phyloP scores from a whole-genome alignment of 2,888 invertebrate genomes.

The Strigamia transsilvanica region DNA sequence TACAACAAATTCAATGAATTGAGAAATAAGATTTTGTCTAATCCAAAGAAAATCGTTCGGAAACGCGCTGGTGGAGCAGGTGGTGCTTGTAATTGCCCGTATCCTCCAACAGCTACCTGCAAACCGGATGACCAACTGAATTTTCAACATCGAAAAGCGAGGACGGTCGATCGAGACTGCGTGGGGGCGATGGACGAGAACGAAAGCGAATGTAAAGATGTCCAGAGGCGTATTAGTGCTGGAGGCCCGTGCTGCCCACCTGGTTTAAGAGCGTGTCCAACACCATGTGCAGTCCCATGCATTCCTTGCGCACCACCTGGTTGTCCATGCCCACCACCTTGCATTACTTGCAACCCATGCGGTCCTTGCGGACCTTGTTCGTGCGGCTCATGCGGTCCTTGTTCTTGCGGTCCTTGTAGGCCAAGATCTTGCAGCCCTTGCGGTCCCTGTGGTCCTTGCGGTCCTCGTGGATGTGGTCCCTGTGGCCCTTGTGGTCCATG shows the following conservation, averaged over 20 bases:
- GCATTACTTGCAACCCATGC: neutral
- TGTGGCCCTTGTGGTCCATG: neutral
- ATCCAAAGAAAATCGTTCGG: neutral
- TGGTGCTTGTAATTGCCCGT: neutral
- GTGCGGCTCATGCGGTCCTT: neutral
- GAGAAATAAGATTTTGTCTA: neutral
- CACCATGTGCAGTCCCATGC: neutral
- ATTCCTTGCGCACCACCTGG: neutral
- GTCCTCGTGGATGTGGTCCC: neutral
- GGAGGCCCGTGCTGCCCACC: neutral
- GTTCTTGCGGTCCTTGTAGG: neutral
- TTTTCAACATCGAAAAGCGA: conserved; percentile 2
- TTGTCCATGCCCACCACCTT: neutral
- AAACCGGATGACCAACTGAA: neutral
- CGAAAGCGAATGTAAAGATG: neutral
- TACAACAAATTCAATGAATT: neutral
- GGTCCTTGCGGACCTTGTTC: neutral
- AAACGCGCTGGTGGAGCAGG: neutral
- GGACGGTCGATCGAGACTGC: neutral
- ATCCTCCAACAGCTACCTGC: neutral
- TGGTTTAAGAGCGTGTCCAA: neutral
- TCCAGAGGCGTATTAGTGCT: neutral
- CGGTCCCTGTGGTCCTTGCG: neutral
- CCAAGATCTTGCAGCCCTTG: neutral
- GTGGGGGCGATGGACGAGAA: neutral